These are phyloP conservation scores for Andrena minutula DNA, from an alignment of 2,888 invertebrate genomes.

Conservation along the genomic window DNA sequence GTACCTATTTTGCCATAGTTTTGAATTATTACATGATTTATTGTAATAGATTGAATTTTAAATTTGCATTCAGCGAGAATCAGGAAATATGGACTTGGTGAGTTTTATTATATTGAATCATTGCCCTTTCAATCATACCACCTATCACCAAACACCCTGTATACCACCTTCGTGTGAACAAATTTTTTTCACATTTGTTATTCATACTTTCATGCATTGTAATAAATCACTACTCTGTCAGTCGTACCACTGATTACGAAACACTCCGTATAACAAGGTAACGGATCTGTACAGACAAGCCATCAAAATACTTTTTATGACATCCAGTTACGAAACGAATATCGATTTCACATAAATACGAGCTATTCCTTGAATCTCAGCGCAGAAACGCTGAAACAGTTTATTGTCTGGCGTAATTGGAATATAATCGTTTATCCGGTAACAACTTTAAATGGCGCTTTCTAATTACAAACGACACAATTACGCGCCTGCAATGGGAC, in stretches of 20 bases:
- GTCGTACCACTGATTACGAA: not conserved
- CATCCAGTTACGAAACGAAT: not conserved
- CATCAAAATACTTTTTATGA: not conserved
- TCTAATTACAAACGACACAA: slow-evolving; percentile 22
- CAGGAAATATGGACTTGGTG: too few species aligned
- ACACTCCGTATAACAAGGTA: not conserved
- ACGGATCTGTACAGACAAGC: not conserved
- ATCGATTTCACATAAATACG: slow-evolving; percentile 21
- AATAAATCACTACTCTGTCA: not conserved
- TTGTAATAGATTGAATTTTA: too few species aligned
- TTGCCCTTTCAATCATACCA: too few species aligned
- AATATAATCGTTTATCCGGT: slow-evolving; percentile 51
- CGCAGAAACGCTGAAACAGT: slow-evolving; percentile 18
- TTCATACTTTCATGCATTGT: not conserved
- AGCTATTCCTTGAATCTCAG: slow-evolving; percentile 20
- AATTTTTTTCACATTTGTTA: too few species aligned
- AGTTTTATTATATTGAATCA: too few species aligned
- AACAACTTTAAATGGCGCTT: slow-evolving; percentile 46
- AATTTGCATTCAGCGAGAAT: too few species aligned
- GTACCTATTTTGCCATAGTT: too few species aligned
- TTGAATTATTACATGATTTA: too few species aligned
- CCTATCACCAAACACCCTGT: too few species aligned
- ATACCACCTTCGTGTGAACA: too few species aligned
- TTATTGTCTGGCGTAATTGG: slow-evolving; percentile 35
- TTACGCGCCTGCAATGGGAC: not conserved